phyloP scores from a whole-genome alignment of 2,113 vertebrate species.

The Pterocles orientalis region DNA sequence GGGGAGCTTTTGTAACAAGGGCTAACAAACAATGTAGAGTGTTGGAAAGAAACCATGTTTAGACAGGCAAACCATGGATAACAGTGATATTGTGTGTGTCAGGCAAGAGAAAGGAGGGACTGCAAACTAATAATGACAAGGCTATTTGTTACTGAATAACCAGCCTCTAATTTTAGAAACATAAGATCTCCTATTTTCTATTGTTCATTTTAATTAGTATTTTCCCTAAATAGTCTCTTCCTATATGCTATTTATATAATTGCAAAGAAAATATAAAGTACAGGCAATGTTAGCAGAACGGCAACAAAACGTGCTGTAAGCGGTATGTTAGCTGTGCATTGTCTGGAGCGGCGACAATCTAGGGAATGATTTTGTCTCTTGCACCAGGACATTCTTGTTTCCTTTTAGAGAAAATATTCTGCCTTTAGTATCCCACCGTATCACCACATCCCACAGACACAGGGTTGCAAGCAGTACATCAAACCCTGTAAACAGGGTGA shows the following conservation, averaged over 20 bases:
- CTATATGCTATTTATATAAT: slow-evolving; percentile 77
- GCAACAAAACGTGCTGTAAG: slow-evolving; percentile 29
- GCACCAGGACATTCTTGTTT: neutral
- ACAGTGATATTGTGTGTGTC: slow-evolving; percentile 65
- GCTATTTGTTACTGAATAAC: slow-evolving; percentile 77
- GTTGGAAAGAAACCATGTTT: slow-evolving; percentile 68
- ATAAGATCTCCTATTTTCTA: slow-evolving; percentile 66
- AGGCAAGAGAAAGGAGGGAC: slow-evolving; percentile 60
- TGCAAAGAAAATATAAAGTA: slow-evolving; percentile 70
- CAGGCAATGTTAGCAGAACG: slow-evolving; percentile 66
- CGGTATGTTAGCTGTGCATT: slow-evolving; percentile 30
- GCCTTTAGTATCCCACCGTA: neutral
- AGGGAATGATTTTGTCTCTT: slow-evolving; percentile 24
- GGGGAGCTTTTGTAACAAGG: slow-evolving; percentile 44
- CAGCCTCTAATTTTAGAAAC: slow-evolving; percentile 80
- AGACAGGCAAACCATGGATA: slow-evolving; percentile 70
- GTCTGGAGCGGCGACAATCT: slow-evolving; percentile 18
- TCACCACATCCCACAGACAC: neutral
- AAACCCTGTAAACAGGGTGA: neutral
- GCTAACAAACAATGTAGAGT: slow-evolving; percentile 63
- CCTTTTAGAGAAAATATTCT: neutral
- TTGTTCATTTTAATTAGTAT: slow-evolving; percentile 85
- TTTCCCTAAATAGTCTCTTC: slow-evolving; percentile 78
- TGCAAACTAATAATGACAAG: slow-evolving; percentile 72
- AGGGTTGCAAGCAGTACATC: neutral